phyloP scores from a whole-genome alignment of 2,113 vertebrate genomes.

The Neolamprologus cancellatus region DNA sequence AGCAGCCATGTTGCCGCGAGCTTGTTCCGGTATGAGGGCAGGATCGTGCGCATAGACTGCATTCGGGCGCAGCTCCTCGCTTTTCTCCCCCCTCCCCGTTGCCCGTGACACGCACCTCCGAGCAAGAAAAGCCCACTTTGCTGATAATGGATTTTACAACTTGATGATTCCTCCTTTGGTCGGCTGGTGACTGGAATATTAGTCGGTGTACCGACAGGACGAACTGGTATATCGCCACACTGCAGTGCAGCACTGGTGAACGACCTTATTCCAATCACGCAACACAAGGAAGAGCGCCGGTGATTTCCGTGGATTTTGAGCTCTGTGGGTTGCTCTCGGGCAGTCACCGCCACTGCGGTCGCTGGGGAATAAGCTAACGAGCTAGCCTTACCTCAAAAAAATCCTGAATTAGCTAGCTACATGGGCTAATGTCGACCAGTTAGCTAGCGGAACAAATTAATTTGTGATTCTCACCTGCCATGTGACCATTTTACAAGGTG shows the following conservation, averaged over 20 bases:
- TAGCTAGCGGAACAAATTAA: neutral
- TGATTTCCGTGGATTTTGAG: conserved; percentile 54
- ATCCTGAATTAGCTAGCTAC: conserved; percentile 9
- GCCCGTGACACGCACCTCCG: conserved; percentile 32
- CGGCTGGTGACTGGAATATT: conserved; percentile 10
- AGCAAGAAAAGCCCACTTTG: conserved; percentile 15
- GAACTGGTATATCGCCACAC: conserved; percentile 33
- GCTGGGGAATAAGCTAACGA: conserved; percentile 32
- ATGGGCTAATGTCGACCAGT: conserved; percentile 24
- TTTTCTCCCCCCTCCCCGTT: conserved; percentile 19
- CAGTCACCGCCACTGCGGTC: conserved; percentile 23
- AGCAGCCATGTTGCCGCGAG: conserved; percentile 77
- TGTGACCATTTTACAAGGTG: conserved; percentile 8
- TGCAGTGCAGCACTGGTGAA: conserved; percentile 59
- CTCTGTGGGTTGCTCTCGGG: conserved; percentile 30
- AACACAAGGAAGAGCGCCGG: conserved; percentile 47
- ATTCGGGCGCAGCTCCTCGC: conserved; percentile 58
- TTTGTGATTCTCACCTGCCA: conserved; percentile 17
- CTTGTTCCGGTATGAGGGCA: conserved; percentile 77
- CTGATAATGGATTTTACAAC: conserved; percentile 64
- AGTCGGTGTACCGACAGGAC: conserved; percentile 31
- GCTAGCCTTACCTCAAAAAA: conserved; percentile 26
- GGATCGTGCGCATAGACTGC: conserved; percentile 63
- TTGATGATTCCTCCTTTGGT: conserved; percentile 23
- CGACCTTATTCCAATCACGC: conserved; percentile 62